phyloP scores from a whole-genome alignment of 2,888 invertebrate genomes.

The Cacoxenus indagator region DNA sequence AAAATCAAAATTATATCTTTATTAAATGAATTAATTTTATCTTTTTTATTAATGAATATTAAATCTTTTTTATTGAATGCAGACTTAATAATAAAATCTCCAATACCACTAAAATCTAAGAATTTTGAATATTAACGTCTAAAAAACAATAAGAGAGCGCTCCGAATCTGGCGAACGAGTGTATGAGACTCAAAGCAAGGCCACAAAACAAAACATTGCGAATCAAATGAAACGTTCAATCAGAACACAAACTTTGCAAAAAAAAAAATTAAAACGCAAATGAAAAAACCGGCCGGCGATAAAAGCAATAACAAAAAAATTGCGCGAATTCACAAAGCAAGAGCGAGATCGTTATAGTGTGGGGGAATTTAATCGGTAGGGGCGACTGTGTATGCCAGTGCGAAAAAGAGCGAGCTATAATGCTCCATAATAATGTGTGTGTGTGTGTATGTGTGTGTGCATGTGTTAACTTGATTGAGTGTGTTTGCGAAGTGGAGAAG shows the following conservation, averaged over 20 bases:
- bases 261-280: no score
- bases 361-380: background rate
- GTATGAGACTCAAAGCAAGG: no score
- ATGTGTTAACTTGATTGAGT: background rate
- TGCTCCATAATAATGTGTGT: background rate
- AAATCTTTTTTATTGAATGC: no score
- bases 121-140: no score
- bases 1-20: no score
- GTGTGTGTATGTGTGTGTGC: background rate
- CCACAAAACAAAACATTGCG: background rate
- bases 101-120: no score
- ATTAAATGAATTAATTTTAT: no score
- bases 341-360: background rate
- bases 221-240: constrained; percentile 7
- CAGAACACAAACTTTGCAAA: background rate
- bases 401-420: background rate
- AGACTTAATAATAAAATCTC: no score
- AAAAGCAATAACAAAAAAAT: constrained; percentile 28
- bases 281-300: constrained; percentile 26
- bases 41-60: no score
- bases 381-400: background rate
- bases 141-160: no score
- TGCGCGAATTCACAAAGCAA: constrained; percentile 5
- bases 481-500: constrained; percentile 4
- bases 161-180: no score